Percentiles rank a stretch among this genome's conserved stretches.
These are phyloP conservation scores for human (Homo sapiens) DNA, from an alignment of 2,113 vertebrate genomes.

Conservation along the genomic window GRCh38 chr6:1098001-1098500, in stretches of 20 bases:
- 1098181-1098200: neutral
- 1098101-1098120: no score
- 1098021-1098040: neutral
- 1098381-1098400: neutral
- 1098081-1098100: no score
- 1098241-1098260: neutral
- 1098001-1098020: neutral
- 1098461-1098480: constrained; percentile 5
- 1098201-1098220: neutral
- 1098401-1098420: neutral
- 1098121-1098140: neutral
- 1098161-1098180: no score
- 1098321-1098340: neutral
- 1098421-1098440: neutral
- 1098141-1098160: neutral
- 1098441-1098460: neutral
- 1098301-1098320: neutral
- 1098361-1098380: neutral
- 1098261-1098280: neutral
- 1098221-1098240: neutral
- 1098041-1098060: neutral
- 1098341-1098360: neutral
- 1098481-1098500: neutral
- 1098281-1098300: neutral
- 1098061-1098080: neutral